Conservation (phyloP, 2,113 vertebrate genomes). For the Rhabdomys dilectus region DNA sequence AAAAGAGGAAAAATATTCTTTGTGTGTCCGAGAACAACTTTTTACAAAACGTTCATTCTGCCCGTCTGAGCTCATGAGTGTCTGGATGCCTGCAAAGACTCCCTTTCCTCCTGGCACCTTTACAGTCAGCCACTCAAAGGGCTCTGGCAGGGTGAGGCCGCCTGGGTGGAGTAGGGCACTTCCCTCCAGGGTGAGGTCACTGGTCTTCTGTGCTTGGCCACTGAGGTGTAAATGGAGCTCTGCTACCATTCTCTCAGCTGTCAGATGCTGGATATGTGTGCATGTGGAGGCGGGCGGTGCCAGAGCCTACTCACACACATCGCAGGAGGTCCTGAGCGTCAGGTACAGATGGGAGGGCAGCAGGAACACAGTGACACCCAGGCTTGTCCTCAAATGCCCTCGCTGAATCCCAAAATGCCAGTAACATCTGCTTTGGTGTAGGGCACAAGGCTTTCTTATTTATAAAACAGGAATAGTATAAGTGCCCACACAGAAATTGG, state of each 20-base stretch:
- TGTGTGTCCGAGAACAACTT: neutral
- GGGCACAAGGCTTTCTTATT: neutral
- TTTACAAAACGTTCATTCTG: neutral
- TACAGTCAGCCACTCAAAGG: neutral
- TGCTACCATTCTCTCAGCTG: conserved; percentile 63
- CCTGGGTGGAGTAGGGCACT: conserved; percentile 52
- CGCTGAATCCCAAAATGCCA: neutral
- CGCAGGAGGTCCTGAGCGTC: neutral
- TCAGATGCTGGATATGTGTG: fast-evolving
- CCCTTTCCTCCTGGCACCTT: neutral
- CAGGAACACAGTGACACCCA: neutral
- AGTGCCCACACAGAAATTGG: neutral
- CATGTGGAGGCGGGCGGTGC: fast-evolving
- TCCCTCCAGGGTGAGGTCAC: conserved; percentile 68
- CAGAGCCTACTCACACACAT: neutral
- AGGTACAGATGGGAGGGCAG: neutral
- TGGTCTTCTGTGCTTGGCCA: neutral
- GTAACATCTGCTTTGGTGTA: neutral
- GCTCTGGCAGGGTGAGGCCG: fast-evolving
- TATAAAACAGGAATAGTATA: neutral
- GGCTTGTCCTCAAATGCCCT: neutral
- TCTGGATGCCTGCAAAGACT: conserved; percentile 68
- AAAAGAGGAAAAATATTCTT: neutral
- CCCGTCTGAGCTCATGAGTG: neutral
- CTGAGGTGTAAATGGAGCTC: conserved; percentile 47